Conservation (phyloP, 2,113 vertebrate species). For the Puma concolor region DNA sequence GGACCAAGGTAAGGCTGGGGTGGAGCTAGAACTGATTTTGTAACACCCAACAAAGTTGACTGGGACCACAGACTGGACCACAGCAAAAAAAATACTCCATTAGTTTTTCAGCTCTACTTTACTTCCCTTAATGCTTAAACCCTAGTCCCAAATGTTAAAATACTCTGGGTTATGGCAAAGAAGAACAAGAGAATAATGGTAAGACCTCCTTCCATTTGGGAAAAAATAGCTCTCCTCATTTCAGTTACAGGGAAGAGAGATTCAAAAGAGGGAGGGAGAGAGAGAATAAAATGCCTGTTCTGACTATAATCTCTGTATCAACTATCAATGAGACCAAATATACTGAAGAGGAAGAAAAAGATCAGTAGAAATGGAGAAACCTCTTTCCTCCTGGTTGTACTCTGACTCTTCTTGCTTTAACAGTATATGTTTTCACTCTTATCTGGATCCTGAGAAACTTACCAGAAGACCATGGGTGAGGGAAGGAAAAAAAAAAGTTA, state of each 20-base stretch:
- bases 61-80: background rate
- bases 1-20: background rate
- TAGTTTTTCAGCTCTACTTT: background rate
- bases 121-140: background rate
- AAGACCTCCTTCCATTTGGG: background rate
- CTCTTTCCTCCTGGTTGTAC: too few relatives aligned
- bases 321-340: background rate
- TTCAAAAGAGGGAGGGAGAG: background rate
- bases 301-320: too few relatives aligned
- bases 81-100: background rate
- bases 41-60: background rate
- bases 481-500: too few relatives aligned
- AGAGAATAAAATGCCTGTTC: background rate
- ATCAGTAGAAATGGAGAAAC: fast-evolving
- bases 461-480: too few relatives aligned
- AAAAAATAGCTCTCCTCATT: background rate
- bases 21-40: background rate
- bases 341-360: background rate
- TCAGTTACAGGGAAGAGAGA: background rate
- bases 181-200: background rate
- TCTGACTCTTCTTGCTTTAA: background rate
- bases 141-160: background rate
- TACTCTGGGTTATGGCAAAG: background rate
- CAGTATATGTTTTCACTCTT: background rate
- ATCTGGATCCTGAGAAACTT: too few relatives aligned